Evolutionary conservation across 1,140 invertebrate genomes (phyloP).

Genomic region (Listronotus bonariensis): DNA sequence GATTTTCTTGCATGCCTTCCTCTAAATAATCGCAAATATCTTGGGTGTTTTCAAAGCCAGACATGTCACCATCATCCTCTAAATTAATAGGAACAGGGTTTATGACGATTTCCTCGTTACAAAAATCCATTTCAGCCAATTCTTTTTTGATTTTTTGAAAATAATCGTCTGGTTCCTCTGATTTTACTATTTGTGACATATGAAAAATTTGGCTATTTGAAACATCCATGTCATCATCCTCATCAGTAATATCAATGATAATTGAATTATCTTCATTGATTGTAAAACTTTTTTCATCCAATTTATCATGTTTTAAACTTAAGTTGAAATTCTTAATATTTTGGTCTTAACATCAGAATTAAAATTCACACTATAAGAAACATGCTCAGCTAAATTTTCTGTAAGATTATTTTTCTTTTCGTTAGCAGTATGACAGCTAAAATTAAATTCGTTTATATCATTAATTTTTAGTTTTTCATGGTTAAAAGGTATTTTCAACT

Average conservation of each 20-base stretch:
- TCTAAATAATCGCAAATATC: constrained; percentile 22
- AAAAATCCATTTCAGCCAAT: constrained; percentile 32
- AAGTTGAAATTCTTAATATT: no score
- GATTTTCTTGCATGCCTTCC: constrained; percentile 5
- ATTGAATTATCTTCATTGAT: constrained; percentile 7
- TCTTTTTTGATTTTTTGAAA: constrained; percentile 34
- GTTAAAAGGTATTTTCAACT: no score
- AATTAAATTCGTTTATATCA: no score
- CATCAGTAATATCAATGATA: constrained; percentile 25
- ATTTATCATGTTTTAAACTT: neutral
- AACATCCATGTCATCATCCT: constrained; percentile 25
- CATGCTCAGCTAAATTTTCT: no score
- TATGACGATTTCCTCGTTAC: constrained; percentile 13
- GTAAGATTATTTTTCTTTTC: no score
- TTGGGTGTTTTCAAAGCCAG: constrained; percentile 32
- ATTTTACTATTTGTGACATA: constrained; percentile 19
- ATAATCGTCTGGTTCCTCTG: constrained; percentile 8
- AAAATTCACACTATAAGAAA: constrained; percentile 4
- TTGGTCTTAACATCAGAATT: no score
- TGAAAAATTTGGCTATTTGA: constrained; percentile 30
- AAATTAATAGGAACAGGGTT: constrained; percentile 17
- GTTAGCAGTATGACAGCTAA: no score
- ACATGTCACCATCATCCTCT: constrained; percentile 2
- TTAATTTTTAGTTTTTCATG: no score
- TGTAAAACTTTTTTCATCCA: constrained; percentile 5